Percentiles rank a stretch among this genome's conserved stretches.
These are phyloP conservation scores for Allochrocebus solatus DNA, from an alignment of 2,797 vertebrate genomes.

Conservation along the genomic window DNA sequence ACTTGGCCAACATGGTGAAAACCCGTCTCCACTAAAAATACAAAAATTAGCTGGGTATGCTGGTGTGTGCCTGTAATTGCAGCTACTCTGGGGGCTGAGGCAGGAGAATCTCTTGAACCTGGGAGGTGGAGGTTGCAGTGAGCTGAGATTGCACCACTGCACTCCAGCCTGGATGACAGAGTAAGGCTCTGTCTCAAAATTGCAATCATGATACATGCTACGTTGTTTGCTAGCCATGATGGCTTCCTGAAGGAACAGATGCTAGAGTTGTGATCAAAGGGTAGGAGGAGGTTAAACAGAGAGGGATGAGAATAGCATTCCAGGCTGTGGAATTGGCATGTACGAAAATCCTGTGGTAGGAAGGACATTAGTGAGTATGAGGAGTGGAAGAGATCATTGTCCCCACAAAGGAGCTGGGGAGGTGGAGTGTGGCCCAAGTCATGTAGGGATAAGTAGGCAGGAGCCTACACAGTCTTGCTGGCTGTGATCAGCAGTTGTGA, in stretches of 20 bases:
- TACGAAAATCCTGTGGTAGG: not conserved
- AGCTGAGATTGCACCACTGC: not conserved
- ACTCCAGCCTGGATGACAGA: not conserved
- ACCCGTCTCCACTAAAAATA: not conserved
- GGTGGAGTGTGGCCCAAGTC: not conserved
- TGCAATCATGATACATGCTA: too few relatives aligned
- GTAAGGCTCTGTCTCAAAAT: not conserved
- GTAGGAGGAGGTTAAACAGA: not conserved
- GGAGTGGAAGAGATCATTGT: not conserved
- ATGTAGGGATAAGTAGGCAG: not conserved
- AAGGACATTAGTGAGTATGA: not conserved
- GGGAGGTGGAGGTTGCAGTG: not conserved
- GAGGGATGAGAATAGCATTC: not conserved
- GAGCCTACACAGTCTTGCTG: not conserved
- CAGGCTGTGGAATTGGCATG: not conserved
- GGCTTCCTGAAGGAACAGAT: not conserved
- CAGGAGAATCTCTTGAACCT: not conserved
- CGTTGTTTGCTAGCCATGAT: not conserved
- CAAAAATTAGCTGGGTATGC: not conserved
- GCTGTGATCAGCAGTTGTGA: not conserved
- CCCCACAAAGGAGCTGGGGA: not conserved
- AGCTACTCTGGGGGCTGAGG: not conserved
- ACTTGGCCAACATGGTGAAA: not conserved
- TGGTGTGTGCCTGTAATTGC: fast-evolving
- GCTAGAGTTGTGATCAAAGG: not conserved